These are phyloP conservation scores for Argopecten irradians DNA, from an alignment of 1,140 invertebrate genomes.

Conservation along the genomic window DNA sequence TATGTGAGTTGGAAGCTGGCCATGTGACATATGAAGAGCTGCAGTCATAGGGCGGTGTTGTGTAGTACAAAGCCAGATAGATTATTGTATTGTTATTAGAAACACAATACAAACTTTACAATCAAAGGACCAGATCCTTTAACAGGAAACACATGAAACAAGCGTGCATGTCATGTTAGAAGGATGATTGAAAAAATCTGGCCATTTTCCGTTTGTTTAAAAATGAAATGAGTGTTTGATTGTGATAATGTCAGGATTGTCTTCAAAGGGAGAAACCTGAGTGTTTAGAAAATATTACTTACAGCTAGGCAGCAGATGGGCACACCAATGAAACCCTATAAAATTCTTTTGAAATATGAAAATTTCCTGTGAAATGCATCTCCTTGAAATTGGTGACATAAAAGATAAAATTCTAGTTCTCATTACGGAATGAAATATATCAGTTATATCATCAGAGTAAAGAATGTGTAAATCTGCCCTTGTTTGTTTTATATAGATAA, in stretches of 20 bases:
- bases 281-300: background rate
- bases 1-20: background rate
- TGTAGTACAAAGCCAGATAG: background rate
- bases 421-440: background rate
- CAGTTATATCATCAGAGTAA: background rate
- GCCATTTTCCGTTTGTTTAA: constrained; percentile 12
- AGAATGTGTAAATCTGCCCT: background rate
- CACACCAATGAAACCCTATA: background rate
- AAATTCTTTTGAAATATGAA: constrained; percentile 5
- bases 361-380: background rate
- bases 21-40: background rate
- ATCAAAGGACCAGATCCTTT: background rate
- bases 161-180: background rate
- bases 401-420: background rate
- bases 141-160: constrained; percentile 1
- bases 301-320: background rate
- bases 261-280: background rate
- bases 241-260: constrained; percentile 1
- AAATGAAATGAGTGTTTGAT: constrained; percentile 2
- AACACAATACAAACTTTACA: background rate
- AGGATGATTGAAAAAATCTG: background rate
- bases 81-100: background rate
- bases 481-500: too few species aligned
- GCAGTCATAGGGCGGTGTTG: background rate
- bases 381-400: background rate